Base-by-base conservation (phyloP, 1,140 invertebrate genomes). In the Bicyclus anynana region DNA sequence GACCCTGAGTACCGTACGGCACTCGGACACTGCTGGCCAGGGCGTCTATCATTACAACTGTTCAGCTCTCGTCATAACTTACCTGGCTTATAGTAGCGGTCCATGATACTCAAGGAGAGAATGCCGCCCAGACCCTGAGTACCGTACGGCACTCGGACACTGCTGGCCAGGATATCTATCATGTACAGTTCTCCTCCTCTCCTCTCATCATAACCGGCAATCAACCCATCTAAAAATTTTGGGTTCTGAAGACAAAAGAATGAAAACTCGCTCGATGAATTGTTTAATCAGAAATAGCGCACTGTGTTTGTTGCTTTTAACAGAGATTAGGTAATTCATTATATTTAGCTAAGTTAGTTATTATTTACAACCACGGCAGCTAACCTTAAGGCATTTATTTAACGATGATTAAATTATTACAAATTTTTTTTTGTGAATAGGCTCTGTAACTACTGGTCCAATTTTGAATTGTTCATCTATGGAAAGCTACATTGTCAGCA, bases 41-140 rank as follows among this genome's bases (percentile, higher is more conserved):
- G 76, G 98, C 98, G 89, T 99, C 98, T 81, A 99, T 93, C 69
- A 93, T 97, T 94, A 97, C 3, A 99, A 89, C 73, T 95, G 92
- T 1, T 94, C 92, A 6, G 94, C 93, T 18, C 5, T 93, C 87
- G 75, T 98, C 96, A 80, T 94, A 97, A 0, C 98, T 65, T 35
- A 95, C 95, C 92, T 66, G 91, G 80, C 69, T 92, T 93, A 83
- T 99, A 95, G 76, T 96, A 94, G 69, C 94, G 92, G 84, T 99
- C 98, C 89, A 99, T 91, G 48, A 99, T 96, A 65, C 95, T 93
- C 12, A 97, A 89, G 9, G 94, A 93, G 72, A 99, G 97, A 68
- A 94, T 93, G 2, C 96, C 96, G 53, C 97, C 97, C 90, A 99
- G 98, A 4, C 99, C 99, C 89, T 99, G 97, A 21, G 94, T 93